Base-by-base conservation (phyloP, 2,888 invertebrate species). In the Palloptera scutellata region DNA sequence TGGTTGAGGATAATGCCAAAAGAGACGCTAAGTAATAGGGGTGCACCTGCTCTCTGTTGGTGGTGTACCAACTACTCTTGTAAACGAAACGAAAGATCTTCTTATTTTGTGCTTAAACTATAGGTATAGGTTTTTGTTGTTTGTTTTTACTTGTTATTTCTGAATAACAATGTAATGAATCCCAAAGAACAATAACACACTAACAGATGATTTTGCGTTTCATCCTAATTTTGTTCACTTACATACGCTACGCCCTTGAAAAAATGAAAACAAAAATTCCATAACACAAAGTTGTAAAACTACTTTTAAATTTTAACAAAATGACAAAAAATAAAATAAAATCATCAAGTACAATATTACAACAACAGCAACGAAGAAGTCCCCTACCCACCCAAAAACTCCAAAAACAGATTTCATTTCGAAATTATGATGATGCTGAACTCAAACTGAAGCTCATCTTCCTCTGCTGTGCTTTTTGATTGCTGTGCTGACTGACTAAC, bases 231-330 rank as follows among this genome's bases (percentile, higher is more conserved):
- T 30, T 30, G 2, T 30, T 30, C 30, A 19, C 15, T 40, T 12
- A 19, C 54, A 54, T n/a, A 17, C 17, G 17, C 3, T 54, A n/a
- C 17, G 19, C 54, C 19, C 17, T 19, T 54, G 54, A 54, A 13
- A 15, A 30, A 45, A 62, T 51, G 13, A 54, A 20, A 58, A 19
- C 45, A 63, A 41, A 52, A 66, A 51, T 53, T 42, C 60, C 59
- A 40, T 64, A 45, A 59, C 40, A 67, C 61, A 64, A 68, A 68
- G 64, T 63, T 45, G 68, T 64, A 55, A 61, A 64, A 64, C 68
- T 61, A 64, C 68, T 68, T 68, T 67, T 67, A 60, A 64, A 64
- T 64, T 68, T 62, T 2, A 61, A 12, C 48, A 11, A 13, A 48
- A 48, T n/a, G 15, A 48, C 48, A 48, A 48, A 48, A 8, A n/a